phyloP scores from a whole-genome alignment of 1,140 invertebrate species.

The Zaprionus taronus region DNA sequence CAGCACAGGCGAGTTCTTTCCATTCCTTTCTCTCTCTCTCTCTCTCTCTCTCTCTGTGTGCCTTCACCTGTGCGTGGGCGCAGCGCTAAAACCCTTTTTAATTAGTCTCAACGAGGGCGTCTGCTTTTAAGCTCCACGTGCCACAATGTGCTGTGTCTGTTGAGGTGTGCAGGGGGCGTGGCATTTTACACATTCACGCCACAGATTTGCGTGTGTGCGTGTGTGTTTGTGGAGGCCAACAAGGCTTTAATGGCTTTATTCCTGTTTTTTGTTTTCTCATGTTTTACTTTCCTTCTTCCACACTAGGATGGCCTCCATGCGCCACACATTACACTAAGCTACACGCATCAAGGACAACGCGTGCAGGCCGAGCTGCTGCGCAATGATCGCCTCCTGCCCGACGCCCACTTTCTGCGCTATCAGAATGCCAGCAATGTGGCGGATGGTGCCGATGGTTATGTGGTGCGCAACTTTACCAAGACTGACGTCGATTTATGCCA shows the following conservation, averaged over 20 bases:
- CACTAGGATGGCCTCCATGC: constrained; percentile 89
- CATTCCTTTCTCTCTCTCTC: background rate
- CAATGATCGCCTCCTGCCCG: constrained; percentile 91
- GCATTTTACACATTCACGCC: constrained; percentile 65
- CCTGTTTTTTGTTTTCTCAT: background rate
- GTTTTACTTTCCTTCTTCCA: constrained; percentile 40
- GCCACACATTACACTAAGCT: constrained; percentile 88
- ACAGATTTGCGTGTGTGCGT: constrained; percentile 28
- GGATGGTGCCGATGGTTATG: constrained; percentile 83
- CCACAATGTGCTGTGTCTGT: background rate
- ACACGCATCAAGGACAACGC: constrained; percentile 88
- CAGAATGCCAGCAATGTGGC: constrained; percentile 86
- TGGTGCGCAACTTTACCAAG: constrained; percentile 85
- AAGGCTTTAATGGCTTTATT: constrained; percentile 5
- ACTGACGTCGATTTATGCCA: constrained; percentile 84
- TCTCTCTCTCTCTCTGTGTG: background rate
- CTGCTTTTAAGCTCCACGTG: constrained; percentile 19
- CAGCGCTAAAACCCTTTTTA: constrained; percentile 58
- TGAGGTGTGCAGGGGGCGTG: constrained; percentile 10
- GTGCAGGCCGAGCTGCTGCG: constrained; percentile 90
- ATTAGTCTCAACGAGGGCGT: constrained; percentile 59
- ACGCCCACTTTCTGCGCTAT: constrained; percentile 89
- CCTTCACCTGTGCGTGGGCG: constrained; percentile 3
- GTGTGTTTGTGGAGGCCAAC: constrained; percentile 15
- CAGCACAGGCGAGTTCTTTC: background rate